Percentiles rank a stretch among this genome's conserved stretches.
These are phyloP conservation scores for Callimorpha dominula DNA, from an alignment of 2,888 invertebrate species.

Conservation along the genomic window DNA sequence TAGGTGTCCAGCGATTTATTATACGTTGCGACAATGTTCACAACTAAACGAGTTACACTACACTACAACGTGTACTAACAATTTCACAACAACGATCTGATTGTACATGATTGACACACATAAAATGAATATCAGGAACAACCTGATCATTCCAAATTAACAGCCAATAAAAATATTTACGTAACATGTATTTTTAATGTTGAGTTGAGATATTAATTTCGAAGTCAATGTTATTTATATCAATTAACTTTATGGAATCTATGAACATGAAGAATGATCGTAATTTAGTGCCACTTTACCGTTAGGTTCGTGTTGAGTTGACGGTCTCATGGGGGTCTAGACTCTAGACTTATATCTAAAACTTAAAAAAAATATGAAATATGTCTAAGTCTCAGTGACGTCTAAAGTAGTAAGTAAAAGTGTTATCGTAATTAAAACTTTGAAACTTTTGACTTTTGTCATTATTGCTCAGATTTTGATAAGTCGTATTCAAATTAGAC, in stretches of 20 bases:
- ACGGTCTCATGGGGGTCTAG: background rate
- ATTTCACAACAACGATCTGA: background rate
- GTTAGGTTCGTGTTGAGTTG: no score
- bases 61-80: background rate
- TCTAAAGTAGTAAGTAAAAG: no score
- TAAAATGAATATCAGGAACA: background rate
- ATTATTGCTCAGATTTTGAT: no score
- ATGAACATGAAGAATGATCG: background rate
- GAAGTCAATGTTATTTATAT: background rate
- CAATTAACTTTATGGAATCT: background rate
- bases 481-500: background rate
- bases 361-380: background rate
- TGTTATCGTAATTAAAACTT: background rate
- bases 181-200: background rate
- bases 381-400: background rate
- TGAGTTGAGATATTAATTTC: background rate
- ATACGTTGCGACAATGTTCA: background rate
- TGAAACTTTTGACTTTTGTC: no score
- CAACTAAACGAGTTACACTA: background rate
- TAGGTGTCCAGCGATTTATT: background rate
- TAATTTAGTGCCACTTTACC: background rate
- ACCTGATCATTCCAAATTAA: constrained; percentile 5
- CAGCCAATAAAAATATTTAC: background rate
- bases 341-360: background rate
- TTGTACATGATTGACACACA: constrained; percentile 5